Percentiles rank a stretch among this genome's conserved stretches.
These are phyloP conservation scores for Mystacides longicornis DNA, from an alignment of 2,888 invertebrate genomes.

Conservation along the genomic window DNA sequence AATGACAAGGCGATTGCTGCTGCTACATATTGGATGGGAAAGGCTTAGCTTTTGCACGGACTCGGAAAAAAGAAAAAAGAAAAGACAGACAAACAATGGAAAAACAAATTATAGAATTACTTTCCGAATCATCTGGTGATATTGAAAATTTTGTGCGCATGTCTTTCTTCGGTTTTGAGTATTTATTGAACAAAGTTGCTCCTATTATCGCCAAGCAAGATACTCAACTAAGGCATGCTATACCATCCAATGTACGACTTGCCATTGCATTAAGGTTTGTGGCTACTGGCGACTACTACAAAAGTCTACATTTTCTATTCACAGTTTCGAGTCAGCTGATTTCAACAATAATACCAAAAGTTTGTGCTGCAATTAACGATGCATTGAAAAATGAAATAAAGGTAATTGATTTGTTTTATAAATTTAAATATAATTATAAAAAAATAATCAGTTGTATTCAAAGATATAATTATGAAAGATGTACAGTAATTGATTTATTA, in stretches of 20 bases:
- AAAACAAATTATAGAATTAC: conserved; percentile 22
- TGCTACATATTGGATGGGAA: too few species aligned
- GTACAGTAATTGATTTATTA: too few species aligned
- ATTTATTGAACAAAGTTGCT: conserved; percentile 29
- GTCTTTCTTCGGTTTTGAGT: conserved; percentile 29
- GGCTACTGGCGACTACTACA: conserved; percentile 23
- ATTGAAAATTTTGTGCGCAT: conserved; percentile 29
- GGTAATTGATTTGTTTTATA: too few species aligned
- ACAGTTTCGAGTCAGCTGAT: conserved; percentile 29
- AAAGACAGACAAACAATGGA: neutral
- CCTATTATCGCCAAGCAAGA: conserved; percentile 30
- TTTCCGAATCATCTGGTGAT: conserved; percentile 28
- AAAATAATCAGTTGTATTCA: too few species aligned
- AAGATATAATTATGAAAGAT: too few species aligned
- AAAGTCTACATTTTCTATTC: conserved; percentile 25
- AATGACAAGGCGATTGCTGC: too few species aligned
- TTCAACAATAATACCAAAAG: conserved; percentile 29
- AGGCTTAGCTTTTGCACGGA: too few species aligned
- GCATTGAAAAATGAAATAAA: conserved; percentile 28
- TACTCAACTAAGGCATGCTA: conserved; percentile 27
- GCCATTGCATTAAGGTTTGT: conserved; percentile 30
- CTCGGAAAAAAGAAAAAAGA: too few species aligned
- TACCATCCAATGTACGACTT: conserved; percentile 29
- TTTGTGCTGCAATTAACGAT: conserved; percentile 29
- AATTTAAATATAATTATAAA: too few species aligned